Evolutionary conservation across 2,797 vertebrate genomes (phyloP).

Genomic region (Onychomys arenicola): DNA sequence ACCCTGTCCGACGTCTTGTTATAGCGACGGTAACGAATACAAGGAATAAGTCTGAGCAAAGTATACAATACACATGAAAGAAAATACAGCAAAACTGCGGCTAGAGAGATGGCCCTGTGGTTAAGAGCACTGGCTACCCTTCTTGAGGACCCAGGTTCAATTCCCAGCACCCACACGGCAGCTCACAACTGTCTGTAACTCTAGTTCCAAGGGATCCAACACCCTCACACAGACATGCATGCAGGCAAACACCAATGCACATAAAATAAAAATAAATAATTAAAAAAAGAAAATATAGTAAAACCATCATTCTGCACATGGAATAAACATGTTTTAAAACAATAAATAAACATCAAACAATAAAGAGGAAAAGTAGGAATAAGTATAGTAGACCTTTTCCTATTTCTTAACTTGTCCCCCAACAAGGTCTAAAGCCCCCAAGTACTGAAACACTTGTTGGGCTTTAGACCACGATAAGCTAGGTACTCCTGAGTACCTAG

Average conservation of each 20-base stretch:
- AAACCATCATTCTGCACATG: not conserved
- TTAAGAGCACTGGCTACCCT: not conserved
- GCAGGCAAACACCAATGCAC: no score
- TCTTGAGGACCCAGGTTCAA: not conserved
- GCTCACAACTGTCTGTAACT: no score
- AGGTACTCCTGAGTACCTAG: not conserved
- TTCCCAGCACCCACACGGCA: no score
- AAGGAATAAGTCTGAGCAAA: not conserved
- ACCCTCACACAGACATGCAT: no score
- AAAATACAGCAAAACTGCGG: not conserved
- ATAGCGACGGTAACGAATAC: not conserved
- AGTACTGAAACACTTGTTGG: constrained; percentile 50
- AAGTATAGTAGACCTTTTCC: not conserved
- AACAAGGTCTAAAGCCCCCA: not conserved
- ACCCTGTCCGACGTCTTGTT: not conserved
- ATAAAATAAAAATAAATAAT: no score
- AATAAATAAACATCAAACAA: constrained; percentile 21
- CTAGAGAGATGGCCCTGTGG: not conserved
- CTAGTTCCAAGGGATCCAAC: no score
- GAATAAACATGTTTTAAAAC: not conserved
- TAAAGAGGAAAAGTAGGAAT: not conserved
- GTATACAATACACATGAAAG: not conserved
- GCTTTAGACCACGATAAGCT: constrained; percentile 54
- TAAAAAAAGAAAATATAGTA: not conserved
- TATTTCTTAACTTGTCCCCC: not conserved